Base-by-base conservation (phyloP, 2,888 invertebrate species). In the Chirona hameri region DNA sequence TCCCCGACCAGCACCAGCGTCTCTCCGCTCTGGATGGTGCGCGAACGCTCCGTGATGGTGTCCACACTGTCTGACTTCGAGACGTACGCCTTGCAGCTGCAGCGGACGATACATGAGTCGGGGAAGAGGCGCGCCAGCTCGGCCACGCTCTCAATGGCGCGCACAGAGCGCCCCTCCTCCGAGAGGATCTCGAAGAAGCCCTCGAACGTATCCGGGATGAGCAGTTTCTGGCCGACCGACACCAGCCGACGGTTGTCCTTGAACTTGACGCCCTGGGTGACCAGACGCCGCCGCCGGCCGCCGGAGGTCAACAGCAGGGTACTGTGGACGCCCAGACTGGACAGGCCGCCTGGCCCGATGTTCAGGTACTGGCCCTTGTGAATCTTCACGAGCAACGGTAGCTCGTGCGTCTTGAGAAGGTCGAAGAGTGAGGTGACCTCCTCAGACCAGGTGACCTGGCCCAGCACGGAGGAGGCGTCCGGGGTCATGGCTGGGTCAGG, bases 111-210 rank as follows among this genome's bases (percentile, higher is more conserved):
- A 86, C 94, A 95, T 3, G 87, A 87, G 82, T 88, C 88, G 29
- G 90, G 89, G 83, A 87, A 88, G 65, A 87, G 85, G 83, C 87
- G 86, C 4, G 95, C 92, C 85, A 98, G 89, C 88, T 97, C 96
- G 84, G 92, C 90, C 1, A 97, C 96, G 84, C 93, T 94, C 88
- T 96, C 95, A 87, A 97, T 94, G 86, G 96, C 95, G 84, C 95
- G 91, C 15, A 96, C 95, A 46, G 96, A 94, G 86, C 95, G 91
- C 0, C 97, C 97, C 88, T 98, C 97, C 89, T 98, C 97, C 87
- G 96, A 97, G 57, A 98, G 90, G 82, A 98, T 91, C 88, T 98
- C 97, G 88, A 98, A 98, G 89, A 94, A 97, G 15, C 98, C 98
- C 85, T 93, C 91, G 88, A 96, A 97, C 0, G 93, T 92, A 86